Percentiles rank a stretch among this genome's conserved stretches.
Evolutionary conservation across 2,797 vertebrate genomes (phyloP).

Genomic region (Florisuga fusca): DNA sequence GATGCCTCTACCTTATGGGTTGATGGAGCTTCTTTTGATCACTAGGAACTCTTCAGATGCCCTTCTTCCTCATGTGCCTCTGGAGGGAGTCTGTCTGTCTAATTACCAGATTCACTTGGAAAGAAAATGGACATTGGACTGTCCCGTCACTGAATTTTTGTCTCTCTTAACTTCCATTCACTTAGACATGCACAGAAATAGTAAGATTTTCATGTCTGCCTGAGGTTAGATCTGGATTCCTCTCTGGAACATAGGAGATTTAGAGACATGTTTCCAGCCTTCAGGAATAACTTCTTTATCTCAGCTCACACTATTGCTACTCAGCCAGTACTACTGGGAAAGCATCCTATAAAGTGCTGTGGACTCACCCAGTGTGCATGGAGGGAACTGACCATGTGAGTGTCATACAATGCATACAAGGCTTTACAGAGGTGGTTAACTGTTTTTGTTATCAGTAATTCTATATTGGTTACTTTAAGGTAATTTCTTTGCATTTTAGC

Average conservation of each 20-base stretch:
- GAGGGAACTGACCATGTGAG: background rate
- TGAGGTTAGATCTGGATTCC: background rate
- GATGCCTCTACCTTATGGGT: background rate
- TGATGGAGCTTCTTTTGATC: background rate
- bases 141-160: background rate
- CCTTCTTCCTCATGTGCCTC: background rate
- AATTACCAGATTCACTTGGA: background rate
- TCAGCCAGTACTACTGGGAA: background rate
- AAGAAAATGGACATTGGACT: background rate
- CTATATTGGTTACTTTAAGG: background rate
- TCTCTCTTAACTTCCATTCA: background rate
- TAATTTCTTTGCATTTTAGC: background rate
- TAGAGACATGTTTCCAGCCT: background rate
- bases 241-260: background rate
- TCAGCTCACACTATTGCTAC: background rate
- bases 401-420: fast-evolving
- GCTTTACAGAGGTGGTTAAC: background rate
- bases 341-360: background rate
- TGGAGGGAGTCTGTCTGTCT: background rate
- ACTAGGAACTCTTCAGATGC: background rate
- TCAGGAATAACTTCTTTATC: background rate
- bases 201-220: background rate
- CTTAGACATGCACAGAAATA: background rate
- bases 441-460: background rate
- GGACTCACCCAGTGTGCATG: background rate